These are phyloP conservation scores for Pachyrhynchus sulphureomaculatus DNA, from an alignment of 1,140 invertebrate genomes.

Conservation along the genomic window DNA sequence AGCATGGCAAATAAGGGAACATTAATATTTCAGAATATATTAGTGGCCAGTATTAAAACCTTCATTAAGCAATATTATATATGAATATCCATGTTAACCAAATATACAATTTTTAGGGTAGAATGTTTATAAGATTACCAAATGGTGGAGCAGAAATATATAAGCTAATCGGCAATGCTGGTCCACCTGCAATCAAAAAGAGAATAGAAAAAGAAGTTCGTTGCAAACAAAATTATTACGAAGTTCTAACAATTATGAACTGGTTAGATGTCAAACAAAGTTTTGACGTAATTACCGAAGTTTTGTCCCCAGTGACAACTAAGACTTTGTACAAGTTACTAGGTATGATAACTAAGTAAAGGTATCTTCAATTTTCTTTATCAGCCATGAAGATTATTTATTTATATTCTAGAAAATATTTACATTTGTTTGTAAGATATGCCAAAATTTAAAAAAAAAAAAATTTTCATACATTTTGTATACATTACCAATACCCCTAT, in stretches of 20 bases:
- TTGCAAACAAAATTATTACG: conserved; percentile 33
- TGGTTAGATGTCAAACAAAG: conserved; percentile 36
- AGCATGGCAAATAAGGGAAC: too few relatives aligned
- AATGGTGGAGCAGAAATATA: conserved; percentile 33
- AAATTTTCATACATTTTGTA: too few relatives aligned
- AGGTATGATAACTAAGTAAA: conserved; percentile 24
- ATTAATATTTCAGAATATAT: too few relatives aligned
- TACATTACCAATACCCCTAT: too few relatives aligned
- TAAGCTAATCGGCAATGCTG: conserved; percentile 28
- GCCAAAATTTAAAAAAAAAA: too few relatives aligned
- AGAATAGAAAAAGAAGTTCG: conserved; percentile 32
- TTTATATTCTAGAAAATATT: too few relatives aligned
- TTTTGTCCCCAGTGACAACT: conserved; percentile 14
- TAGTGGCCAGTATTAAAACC: too few relatives aligned
- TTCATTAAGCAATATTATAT: too few relatives aligned
- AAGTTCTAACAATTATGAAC: conserved; percentile 31
- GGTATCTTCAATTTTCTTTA: too few relatives aligned
- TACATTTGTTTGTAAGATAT: too few relatives aligned
- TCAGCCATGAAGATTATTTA: too few relatives aligned
- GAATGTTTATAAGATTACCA: conserved; percentile 25
- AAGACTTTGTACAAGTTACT: conserved; percentile 35
- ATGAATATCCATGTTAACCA: too few relatives aligned
- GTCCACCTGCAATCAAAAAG: conserved; percentile 21
- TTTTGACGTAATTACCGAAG: conserved; percentile 35
- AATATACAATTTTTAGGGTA: conserved; percentile 37